Evolutionary conservation across 2,888 invertebrate genomes (phyloP).

Genomic region (Campaea margaritaria): DNA sequence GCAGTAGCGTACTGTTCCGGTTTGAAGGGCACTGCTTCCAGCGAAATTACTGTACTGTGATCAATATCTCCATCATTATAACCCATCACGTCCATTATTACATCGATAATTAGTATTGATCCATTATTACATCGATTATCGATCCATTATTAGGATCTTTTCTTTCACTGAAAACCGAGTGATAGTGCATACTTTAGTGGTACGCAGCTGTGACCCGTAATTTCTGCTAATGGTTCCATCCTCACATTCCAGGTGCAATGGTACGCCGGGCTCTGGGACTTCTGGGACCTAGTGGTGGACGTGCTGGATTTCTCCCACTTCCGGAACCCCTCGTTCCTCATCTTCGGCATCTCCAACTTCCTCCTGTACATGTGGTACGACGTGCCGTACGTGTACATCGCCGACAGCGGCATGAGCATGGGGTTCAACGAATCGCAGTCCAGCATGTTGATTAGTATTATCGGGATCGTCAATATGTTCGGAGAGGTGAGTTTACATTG

Average conservation of each 20-base stretch:
- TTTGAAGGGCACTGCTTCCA: too few species aligned
- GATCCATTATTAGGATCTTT: too few species aligned
- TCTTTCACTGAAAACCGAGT: too few species aligned
- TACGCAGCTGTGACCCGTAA: too few species aligned
- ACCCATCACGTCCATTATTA: too few species aligned
- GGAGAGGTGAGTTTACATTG: constrained; percentile 88
- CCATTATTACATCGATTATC: too few species aligned
- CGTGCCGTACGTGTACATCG: constrained; percentile 96
- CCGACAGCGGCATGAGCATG: constrained; percentile 90
- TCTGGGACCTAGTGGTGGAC: constrained; percentile 90
- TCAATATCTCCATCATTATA: too few species aligned
- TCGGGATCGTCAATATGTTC: constrained; percentile 94
- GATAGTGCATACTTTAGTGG: too few species aligned
- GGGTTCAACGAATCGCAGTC: constrained; percentile 90
- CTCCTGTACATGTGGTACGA: constrained; percentile 97
- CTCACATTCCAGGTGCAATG: constrained; percentile 83
- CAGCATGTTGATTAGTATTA: constrained; percentile 93
- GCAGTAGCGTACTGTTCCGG: too few species aligned
- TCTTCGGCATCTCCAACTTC: constrained; percentile 95
- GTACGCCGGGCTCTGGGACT: constrained; percentile 90
- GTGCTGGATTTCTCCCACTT: constrained; percentile 94
- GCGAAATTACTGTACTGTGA: too few species aligned
- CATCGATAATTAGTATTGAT: too few species aligned
- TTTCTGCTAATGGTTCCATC: too few species aligned
- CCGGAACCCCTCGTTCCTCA: constrained; percentile 88